Base-by-base conservation (phyloP, 2,888 invertebrate genomes). In the Eupithecia abbreviata region DNA sequence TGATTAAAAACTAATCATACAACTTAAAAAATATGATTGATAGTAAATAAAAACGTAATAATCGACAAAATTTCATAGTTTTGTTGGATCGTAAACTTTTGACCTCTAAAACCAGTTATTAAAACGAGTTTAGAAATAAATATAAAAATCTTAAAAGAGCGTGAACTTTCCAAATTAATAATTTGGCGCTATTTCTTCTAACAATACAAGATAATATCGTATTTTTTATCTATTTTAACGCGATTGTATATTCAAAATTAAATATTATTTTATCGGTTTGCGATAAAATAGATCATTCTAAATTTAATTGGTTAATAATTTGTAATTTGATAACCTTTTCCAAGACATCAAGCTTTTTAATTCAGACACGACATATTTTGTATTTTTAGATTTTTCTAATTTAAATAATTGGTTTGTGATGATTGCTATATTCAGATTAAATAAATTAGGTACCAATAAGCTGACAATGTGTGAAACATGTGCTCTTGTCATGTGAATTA, bases 1-100 rank as follows among this genome's bases (percentile, higher is more conserved):
- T 51, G 51, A 75, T 72, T 69, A 77, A 77, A 67, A 75, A 68
- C 77, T 78, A 76, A 77, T 80, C 78, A 78, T 72, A 77, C 75
- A 77, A 68, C 76, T 73, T 71, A 62, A 74, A 69, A 77, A 73
- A 77, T 72, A 77, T 77, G 78, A 75, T 76, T 71, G 71, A 79
- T 78, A 71, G 74, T 77, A 73, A 55, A 76, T 72, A 72, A 67
- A 49, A 68, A 73, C 55, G 74, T 69, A 51, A 76, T 79, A 66
- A 72, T 41, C 41, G 4, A 74, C 68, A 42, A 41, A 74, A 62
- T 78, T 77, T 71, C 77, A 77, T 79, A 79, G 67, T 58, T 70
- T 68, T 76, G n/a, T 41, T 49, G 4, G 62, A 58, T 69, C 71
- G 72, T 81, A 80, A 79, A 81, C 74, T 78, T 66, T 71, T 71